Base-by-base conservation (phyloP, 2,797 vertebrate species). In the Enteromius paludinosus region DNA sequence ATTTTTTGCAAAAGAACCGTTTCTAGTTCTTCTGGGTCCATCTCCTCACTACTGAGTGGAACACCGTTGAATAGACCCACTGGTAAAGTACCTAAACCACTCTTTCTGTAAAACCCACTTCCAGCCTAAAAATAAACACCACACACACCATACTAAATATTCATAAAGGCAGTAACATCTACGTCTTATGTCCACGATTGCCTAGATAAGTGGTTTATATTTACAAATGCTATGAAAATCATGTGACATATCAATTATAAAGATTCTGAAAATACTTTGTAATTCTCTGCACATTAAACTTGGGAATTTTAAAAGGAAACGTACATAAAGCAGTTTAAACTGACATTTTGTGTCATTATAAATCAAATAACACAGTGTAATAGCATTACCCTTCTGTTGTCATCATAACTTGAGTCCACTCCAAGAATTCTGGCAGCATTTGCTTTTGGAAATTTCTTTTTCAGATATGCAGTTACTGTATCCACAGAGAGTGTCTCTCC, bases 21-120 rank as follows among this genome's bases (percentile, higher is more conserved):
- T 91, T 98, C 96, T 74, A 99, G 90, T 73, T 97, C 95, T 0
- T 96, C 93, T n/a, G 93, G 93, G 91, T 94, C 93, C 95, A 96
- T 95, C 90, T 98, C 95, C 78, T 96, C 95, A 25, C 88, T 89
- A 71, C 90, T 95, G 88, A 98, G 95, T 74, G 95, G 95, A 81
- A 97, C 92, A 49, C 98, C 98, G 78, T 99, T 99, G 94, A 98
- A 99, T 84, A 99, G 94, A 65, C 91, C 97, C 87, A 98, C 93
- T 81, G 98, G 98, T 85, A 99, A 91, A 0, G 92, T 83, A 72
- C 96, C 96, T 86, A 99, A 92, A 69, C 97, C 97, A 79, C 94
- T 95, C 93, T 95, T 96, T 89, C 90, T 95, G 89, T 98, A 97
- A 93, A 97, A 98, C 71, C 86, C 89, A 86, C 93, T 89, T 88